Conservation (phyloP, 2,113 vertebrate genomes). For the Gymnorhina tibicen region DNA sequence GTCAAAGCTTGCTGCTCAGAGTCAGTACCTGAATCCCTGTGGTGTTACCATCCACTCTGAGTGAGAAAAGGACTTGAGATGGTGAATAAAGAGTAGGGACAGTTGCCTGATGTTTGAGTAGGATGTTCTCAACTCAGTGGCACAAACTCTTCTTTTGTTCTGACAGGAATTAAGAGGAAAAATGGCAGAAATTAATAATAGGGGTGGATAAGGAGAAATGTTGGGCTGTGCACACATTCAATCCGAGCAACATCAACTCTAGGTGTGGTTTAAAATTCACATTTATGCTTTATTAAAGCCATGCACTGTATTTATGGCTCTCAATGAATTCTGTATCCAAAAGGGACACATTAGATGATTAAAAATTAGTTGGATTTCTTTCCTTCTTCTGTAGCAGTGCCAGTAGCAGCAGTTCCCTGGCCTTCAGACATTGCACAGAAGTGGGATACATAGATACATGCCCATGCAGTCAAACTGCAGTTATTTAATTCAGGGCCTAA, state of each 20-base stretch:
- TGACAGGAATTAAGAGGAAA: not conserved
- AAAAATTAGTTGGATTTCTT: not conserved
- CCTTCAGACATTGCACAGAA: not conserved
- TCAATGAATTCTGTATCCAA: not conserved
- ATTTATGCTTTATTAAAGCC: not conserved
- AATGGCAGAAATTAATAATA: not conserved
- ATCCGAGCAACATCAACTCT: not conserved
- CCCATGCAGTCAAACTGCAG: not conserved
- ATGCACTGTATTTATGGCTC: not conserved
- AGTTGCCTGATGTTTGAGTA: not conserved
- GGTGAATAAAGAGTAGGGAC: not conserved
- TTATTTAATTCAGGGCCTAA: not conserved
- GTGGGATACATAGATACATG: not conserved
- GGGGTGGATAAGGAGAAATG: rapidly evolving
- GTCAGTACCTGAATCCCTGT: not conserved
- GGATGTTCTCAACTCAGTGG: not conserved
- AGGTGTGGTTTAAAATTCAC: not conserved
- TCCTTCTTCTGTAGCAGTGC: not conserved
- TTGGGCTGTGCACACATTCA: not conserved
- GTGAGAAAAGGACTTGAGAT: rapidly evolving
- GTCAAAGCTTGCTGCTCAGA: not conserved
- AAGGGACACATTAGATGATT: not conserved
- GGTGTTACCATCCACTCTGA: no score
- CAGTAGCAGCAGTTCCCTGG: not conserved
- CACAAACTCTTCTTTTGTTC: not conserved